Evolutionary conservation across 2,113 vertebrate species (phyloP), one percentile per base, ranked within the genome.

Genomic region (Ailuropoda melanoleuca): DNA sequence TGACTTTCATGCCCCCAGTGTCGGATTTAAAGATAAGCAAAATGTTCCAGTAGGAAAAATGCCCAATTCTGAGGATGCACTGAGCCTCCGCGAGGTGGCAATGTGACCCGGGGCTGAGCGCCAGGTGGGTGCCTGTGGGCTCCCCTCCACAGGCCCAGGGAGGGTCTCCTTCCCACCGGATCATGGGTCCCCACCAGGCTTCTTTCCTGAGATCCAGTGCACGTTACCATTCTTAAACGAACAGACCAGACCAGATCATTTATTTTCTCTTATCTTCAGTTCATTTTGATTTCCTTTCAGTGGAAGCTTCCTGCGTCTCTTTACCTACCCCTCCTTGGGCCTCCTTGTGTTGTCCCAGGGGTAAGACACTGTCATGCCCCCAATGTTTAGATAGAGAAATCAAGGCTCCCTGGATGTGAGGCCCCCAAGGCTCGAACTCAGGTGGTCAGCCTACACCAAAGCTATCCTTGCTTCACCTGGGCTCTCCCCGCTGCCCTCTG

Each of bases 281-380:
- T 48, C 48, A 1, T 14, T 11, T 77, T 23, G 6, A 46, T 1
- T 55, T 6, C 10, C 77, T 84, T 81, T 60, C 29, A n/a, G 68
- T 3, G 39, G 21, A 14, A 75, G n/a, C 11, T 2, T 24, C 84
- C 50, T 77, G 6, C 0, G 0, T 7, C 31, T 53, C 3, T 0
- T 26, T 39, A 56, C 46, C 24, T 21, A 17, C 43, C 43, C 43
- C 43, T 43, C 43, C 43, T 43, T 43, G 43, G 43, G 43, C 43
- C 43, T 39, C 18, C 31, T 74, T 8, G 48, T 1, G 4, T 24
- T 2, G 3, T 48, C 81, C 15, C 43, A 14, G 60, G 56, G n/a
- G 78, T 50, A 50, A 34, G n/a, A 82, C 0, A 2, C 46, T 8
- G 29, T 48, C 13, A 15, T 21, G 6, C 29, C 1, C 19, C 88